Percentiles rank a stretch among this genome's conserved stretches.
phyloP scores from a whole-genome alignment of 2,888 invertebrate species.

The Teleiodes luculella region DNA sequence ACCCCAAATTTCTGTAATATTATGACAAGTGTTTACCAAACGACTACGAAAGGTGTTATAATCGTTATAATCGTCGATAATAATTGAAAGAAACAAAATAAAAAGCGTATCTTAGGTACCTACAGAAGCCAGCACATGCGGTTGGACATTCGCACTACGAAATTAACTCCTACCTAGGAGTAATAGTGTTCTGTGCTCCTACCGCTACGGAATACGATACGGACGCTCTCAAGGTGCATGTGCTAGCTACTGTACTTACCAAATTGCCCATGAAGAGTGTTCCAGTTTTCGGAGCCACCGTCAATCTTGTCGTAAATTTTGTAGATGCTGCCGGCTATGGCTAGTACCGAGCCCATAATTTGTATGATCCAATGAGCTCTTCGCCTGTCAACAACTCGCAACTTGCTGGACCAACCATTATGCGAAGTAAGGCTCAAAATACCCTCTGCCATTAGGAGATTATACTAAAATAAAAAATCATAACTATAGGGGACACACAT shows the following conservation, averaged over 20 bases:
- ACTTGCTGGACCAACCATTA: conserved; percentile 42
- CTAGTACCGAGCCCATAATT: conserved; percentile 39
- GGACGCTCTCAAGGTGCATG: not conserved
- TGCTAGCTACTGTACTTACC: too few species aligned
- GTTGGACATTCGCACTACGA: too few species aligned
- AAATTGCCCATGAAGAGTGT: conserved; percentile 39
- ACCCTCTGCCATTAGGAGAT: conserved; percentile 48
- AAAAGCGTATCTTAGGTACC: too few species aligned
- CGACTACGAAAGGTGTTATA: too few species aligned
- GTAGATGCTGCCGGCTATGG: conserved; percentile 40
- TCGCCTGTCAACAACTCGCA: conserved; percentile 36
- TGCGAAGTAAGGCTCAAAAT: conserved; percentile 38
- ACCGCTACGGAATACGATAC: not conserved
- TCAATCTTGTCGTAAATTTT: conserved; percentile 37
- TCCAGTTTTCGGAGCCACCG: conserved; percentile 38
- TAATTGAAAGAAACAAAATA: not conserved
- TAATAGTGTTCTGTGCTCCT: not conserved
- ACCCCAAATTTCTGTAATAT: too few species aligned
- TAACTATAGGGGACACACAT: too few species aligned
- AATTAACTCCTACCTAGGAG: too few species aligned
- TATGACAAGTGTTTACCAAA: too few species aligned
- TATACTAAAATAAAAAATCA: conserved; percentile 45
- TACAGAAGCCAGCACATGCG: too few species aligned
- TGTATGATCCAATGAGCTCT: conserved; percentile 47
- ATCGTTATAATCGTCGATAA: not conserved